These are phyloP conservation scores for Cacatua alba DNA, from an alignment of 2,113 vertebrate genomes.

Conservation along the genomic window DNA sequence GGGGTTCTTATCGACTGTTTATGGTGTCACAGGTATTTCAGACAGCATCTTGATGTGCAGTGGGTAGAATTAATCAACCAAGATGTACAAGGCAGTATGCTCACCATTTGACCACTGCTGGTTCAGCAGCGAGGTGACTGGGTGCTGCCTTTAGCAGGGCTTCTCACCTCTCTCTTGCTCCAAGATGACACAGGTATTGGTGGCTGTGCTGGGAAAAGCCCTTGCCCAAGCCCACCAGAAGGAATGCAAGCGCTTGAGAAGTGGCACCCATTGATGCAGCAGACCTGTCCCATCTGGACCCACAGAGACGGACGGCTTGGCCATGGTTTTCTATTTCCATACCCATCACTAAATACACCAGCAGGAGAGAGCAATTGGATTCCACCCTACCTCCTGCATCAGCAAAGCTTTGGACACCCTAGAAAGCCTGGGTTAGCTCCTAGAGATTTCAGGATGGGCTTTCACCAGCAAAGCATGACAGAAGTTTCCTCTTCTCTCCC, in stretches of 20 bases:
- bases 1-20: neutral
- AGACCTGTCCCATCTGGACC: neutral
- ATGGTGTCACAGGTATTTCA: slow-evolving; percentile 24
- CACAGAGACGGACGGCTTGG: neutral
- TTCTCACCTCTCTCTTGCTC: neutral
- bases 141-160: neutral
- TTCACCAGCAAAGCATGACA: neutral
- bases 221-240: neutral
- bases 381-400: neutral
- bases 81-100: neutral
- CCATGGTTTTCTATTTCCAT: neutral
- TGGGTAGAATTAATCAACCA: neutral
- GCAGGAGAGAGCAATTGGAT: neutral
- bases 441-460: neutral
- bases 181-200: accelerated
- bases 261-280: neutral
- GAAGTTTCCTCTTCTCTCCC: neutral
- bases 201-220: neutral
- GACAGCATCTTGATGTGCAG: neutral
- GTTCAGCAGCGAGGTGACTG: neutral
- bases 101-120: neutral
- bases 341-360: neutral
- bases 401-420: neutral
- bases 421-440: neutral
- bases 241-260: neutral